Base-by-base conservation (phyloP, 2,888 invertebrate species). In the Athalia cordata region DNA sequence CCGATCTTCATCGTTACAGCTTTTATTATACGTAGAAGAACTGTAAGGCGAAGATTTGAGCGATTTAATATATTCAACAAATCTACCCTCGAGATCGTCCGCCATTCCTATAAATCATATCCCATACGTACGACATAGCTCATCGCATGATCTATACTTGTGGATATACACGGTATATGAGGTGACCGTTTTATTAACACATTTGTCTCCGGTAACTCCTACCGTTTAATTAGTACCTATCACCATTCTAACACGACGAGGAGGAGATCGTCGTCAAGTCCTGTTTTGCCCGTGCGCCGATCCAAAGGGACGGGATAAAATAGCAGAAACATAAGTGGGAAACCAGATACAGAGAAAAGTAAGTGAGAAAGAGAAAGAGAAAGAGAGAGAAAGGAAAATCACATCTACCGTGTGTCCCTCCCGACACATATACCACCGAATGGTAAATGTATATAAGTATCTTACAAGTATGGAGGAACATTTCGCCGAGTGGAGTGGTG, bases 401-500 rank as follows among this genome's bases (percentile, higher is more conserved):
- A 68, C 29, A 68, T 13, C 68, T 68, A 52, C 15, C 29, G 29
- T 29, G 29, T 29, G 29, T 29, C 29, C 29, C 29, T 29, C 2
- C 29, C 29, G 2, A 29, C 29, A 29, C 29, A 2, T 29, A 29
- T 29, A 29, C 29, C 29, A 2, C 29, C 29, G 29, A 29, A 29
- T 29, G 29, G 29, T 29, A 29, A 29, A 2, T n/a, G n/a, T n/a
- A 5, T 5, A 15, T 29, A 7, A 29, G n/a, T n/a, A n/a, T n/a
- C n/a, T 29, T 6, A 5, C 15, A 47, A 13, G 15, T 68, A 47
- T 59, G 15, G 13, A 29, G 45, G 57, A 43, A 45, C 47, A 15
- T 62, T 74, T 62, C 45, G 50, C n/a, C 49, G 13, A 1, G 29
- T 29, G 2, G 29, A 29, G 62, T 75, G 75, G 75, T 75, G 75